Evolutionary conservation across 1,140 invertebrate genomes (phyloP).

Genomic region (Drosophila mayri): DNA sequence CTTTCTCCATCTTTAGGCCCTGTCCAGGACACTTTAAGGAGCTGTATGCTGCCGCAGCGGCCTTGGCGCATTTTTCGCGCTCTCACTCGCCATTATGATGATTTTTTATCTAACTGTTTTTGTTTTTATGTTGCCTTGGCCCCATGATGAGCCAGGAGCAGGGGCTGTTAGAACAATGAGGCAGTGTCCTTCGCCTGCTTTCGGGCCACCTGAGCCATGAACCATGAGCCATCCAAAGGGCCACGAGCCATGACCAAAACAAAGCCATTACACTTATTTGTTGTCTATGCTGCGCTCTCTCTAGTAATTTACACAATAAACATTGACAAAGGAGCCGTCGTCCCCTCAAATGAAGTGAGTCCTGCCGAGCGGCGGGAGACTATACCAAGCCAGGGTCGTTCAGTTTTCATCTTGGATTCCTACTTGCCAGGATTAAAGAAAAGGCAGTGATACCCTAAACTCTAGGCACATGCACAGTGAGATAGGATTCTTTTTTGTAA

Average conservation of each 20-base stretch:
- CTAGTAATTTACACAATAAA: constrained; percentile 81
- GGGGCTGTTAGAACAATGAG: constrained; percentile 59
- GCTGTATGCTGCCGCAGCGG: constrained; percentile 48
- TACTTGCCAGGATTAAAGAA: constrained; percentile 26
- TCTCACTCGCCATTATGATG: constrained; percentile 63
- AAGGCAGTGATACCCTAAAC: constrained; percentile 12
- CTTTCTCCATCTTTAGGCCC: not conserved
- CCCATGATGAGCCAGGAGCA: constrained; percentile 4
- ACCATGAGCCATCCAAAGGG: constrained; percentile 43
- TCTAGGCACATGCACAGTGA: not conserved
- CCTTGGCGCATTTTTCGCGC: constrained; percentile 67
- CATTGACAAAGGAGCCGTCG: constrained; percentile 68
- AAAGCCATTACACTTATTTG: constrained; percentile 82
- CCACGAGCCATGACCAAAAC: constrained; percentile 73
- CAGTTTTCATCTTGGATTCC: constrained; percentile 34
- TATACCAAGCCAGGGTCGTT: constrained; percentile 19
- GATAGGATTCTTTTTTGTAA: not conserved
- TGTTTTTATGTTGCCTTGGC: constrained; percentile 59
- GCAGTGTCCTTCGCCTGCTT: constrained; percentile 60
- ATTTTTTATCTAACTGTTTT: constrained; percentile 82
- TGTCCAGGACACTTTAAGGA: constrained; percentile 46
- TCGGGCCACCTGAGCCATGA: constrained; percentile 66
- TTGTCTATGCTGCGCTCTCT: constrained; percentile 75
- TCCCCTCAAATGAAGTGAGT: constrained; percentile 55
- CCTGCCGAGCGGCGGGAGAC: constrained; percentile 9